phyloP scores from a whole-genome alignment of 2,888 invertebrate genomes.

The Apodemia mormo region DNA sequence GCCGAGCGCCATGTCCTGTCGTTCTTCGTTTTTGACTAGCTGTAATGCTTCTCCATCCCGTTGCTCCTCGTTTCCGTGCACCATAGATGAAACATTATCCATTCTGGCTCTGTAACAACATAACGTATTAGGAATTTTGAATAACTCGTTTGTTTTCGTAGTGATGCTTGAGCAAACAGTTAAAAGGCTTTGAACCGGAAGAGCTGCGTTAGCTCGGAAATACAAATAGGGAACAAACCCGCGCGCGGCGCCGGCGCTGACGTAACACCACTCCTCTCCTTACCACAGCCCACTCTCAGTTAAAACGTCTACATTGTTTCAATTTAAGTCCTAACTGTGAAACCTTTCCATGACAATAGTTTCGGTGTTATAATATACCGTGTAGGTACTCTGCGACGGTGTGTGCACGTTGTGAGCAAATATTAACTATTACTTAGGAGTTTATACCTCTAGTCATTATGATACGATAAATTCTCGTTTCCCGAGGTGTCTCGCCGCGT shows the following conservation, averaged over 20 bases:
- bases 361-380: conserved; percentile 26
- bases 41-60: conserved; percentile 64
- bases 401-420: conserved; percentile 39
- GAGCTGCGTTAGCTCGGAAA: conserved; percentile 50
- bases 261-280: conserved; percentile 19
- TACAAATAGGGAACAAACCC: conserved; percentile 52
- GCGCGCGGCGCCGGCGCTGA: conserved; percentile 43
- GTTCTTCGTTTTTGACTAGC: conserved; percentile 66
- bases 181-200: conserved; percentile 56
- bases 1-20: conserved; percentile 38
- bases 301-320: background rate
- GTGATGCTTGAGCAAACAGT: conserved; percentile 37
- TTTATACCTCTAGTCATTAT: conserved; percentile 27
- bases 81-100: conserved; percentile 55
- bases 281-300: background rate
- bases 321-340: background rate
- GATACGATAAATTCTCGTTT: conserved; percentile 29
- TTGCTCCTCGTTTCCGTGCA: conserved; percentile 45
- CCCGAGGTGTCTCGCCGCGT: background rate
- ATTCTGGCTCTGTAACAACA: conserved; percentile 42
- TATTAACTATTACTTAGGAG: conserved; percentile 29
- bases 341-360: conserved; percentile 23
- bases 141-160: conserved; percentile 24
- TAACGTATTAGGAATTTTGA: conserved; percentile 12
- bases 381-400: conserved; percentile 22